These are phyloP conservation scores for Neoitamus cyanurus DNA, from an alignment of 2,888 invertebrate species.

Conservation along the genomic window DNA sequence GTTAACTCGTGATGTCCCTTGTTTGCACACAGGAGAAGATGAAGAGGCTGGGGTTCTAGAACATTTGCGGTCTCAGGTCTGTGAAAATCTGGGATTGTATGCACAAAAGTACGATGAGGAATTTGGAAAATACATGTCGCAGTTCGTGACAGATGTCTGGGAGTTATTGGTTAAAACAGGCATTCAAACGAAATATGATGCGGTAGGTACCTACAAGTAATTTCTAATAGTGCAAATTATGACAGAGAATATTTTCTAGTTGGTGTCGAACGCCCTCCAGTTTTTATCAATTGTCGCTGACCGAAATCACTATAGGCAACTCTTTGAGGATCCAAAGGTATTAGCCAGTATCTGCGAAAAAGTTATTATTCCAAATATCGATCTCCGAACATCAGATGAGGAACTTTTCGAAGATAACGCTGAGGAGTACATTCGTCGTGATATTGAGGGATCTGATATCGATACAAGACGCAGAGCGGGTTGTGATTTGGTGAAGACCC, in stretches of 20 bases:
- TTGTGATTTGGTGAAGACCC: conserved; percentile 93
- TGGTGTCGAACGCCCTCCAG: conserved; percentile 95
- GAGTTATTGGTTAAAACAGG: conserved; percentile 87
- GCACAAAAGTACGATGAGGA: conserved; percentile 99
- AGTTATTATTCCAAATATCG: conserved; percentile 98
- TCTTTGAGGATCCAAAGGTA: conserved; percentile 90
- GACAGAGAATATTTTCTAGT: conserved; percentile 68
- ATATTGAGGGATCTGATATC: conserved; percentile 98
- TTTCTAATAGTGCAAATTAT: background rate
- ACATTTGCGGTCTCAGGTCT: conserved; percentile 93
- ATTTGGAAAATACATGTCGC: conserved; percentile 87
- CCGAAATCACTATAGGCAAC: conserved; percentile 83
- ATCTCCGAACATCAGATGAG: conserved; percentile 93
- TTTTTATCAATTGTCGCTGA: conserved; percentile 96
- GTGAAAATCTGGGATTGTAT: conserved; percentile 94
- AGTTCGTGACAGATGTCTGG: conserved; percentile 96
- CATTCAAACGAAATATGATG: conserved; percentile 87
- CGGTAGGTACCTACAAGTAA: conserved; percentile 70
- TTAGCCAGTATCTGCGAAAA: conserved; percentile 95
- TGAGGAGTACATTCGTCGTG: conserved; percentile 94
- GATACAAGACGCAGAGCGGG: conserved; percentile 96
- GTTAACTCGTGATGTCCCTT: conserved; percentile 80
- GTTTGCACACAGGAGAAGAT: conserved; percentile 81
- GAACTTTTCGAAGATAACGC: conserved; percentile 98
- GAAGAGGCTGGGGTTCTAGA: conserved; percentile 91